Conservation (phyloP, 92 coral and sea anemone genomes). For the Siderastrea siderea region DNA sequence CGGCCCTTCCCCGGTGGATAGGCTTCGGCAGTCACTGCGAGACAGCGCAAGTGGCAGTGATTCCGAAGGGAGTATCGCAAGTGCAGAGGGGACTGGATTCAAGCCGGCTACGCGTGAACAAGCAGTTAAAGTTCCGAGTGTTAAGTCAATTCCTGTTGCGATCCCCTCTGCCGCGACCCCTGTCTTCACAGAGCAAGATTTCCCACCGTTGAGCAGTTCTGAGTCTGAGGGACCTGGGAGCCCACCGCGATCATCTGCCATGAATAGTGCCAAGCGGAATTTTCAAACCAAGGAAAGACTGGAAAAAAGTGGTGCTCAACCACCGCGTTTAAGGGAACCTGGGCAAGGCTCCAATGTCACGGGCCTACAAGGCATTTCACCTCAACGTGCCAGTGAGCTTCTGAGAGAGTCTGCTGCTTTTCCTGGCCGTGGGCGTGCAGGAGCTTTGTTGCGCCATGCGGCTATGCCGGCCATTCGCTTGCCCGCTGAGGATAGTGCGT, state of each 20-base stretch:
- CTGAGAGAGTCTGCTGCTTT: conserved; percentile 51
- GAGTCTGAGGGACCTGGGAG: conserved; percentile 77
- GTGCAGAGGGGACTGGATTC: conserved; percentile 12
- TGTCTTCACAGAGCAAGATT: conserved; percentile 80
- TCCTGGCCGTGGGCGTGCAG: conserved; percentile 97
- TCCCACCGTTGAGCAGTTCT: conserved; percentile 94
- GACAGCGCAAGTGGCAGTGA: conserved; percentile 29
- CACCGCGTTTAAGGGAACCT: not conserved
- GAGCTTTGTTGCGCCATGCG: conserved; percentile 71
- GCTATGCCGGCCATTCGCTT: conserved; percentile 80
- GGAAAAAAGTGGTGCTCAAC: not conserved
- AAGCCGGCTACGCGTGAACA: not conserved
- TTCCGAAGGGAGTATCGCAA: conserved; percentile 5
- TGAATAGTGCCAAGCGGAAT: not conserved
- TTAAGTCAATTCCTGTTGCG: conserved; percentile 2
- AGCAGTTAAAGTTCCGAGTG: conserved; percentile 5
- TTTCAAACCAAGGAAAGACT: conserved; percentile 13
- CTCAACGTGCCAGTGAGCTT: conserved; percentile 15
- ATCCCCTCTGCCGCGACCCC: conserved; percentile 27
- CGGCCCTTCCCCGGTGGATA: conserved; percentile 12
- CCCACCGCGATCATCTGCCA: conserved; percentile 54
- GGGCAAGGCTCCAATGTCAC: conserved; percentile 18
- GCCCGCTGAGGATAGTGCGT: conserved; percentile 67
- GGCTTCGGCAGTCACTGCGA: conserved; percentile 12
- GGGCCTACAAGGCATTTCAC: conserved; percentile 1